Evolutionary conservation across 1,140 invertebrate genomes (phyloP), one percentile per base, ranked within the genome.

Genomic region (Diprion similis): DNA sequence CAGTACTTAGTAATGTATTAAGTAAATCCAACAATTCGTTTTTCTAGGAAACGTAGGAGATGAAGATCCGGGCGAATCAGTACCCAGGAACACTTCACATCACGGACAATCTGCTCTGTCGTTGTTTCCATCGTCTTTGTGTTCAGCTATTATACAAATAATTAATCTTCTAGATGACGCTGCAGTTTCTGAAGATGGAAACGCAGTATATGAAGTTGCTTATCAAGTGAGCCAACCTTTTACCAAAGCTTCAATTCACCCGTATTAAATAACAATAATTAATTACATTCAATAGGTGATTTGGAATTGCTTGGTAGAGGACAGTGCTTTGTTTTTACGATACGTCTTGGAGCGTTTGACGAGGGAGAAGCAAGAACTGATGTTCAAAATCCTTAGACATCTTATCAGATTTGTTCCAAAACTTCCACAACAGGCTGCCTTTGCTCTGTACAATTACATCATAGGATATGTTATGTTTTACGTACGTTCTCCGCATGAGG

Each of bases 381-480:
- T 99, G 93, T 95, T 99, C 81, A 98, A 98, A 87, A 91, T 96
- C 13, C 85, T 99, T 8, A 89, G 98, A 8, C 97, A 98, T 81
- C 89, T 99, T 1, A 95, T 99, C 18, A 90, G 97, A 73, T 98
- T 97, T 85, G 95, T 99, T 72, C 95, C 96, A 6, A 93, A 96
- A 73, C 85, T 99, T 48, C 98, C 98, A 0, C 96, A 98, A 76
- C 98, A 99, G 87, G 98, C 98, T 8, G 98, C 98, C 0, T 99
- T 99, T 88, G 95, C 97, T n/a, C 86, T 99, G 0, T 99, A 99
- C 85, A 99, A 99, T 90, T 99, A 99, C 79, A 95, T 99, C 75
- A 99, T 99, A 81, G 99, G 99, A 17, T 99, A 99, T 83, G 95
- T 99, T 1, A 99, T 99, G 98, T 99, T 99, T 88, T 99, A 99